These are phyloP conservation scores for Acronicta aceris DNA, from an alignment of 2,888 invertebrate genomes.

Conservation along the genomic window DNA sequence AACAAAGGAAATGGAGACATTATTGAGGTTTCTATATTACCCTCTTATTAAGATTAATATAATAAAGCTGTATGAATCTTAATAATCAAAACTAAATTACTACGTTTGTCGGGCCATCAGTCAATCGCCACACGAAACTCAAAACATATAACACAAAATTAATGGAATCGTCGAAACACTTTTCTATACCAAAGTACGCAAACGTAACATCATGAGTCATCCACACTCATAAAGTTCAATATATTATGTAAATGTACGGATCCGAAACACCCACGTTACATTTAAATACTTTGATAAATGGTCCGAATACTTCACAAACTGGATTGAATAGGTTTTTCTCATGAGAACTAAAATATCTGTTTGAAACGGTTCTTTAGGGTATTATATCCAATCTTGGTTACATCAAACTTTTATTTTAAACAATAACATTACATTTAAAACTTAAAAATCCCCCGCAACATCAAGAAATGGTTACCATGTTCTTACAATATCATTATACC, in stretches of 20 bases:
- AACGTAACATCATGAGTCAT: slow-evolving; percentile 22
- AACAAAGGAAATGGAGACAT: slow-evolving; percentile 25
- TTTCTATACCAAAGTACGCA: slow-evolving; percentile 13
- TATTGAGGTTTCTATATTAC: no score
- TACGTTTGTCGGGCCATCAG: not conserved
- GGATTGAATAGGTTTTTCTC: slow-evolving; percentile 31
- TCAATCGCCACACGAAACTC: not conserved
- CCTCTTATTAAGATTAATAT: no score
- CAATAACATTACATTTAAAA: no score
- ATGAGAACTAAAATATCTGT: slow-evolving; percentile 23
- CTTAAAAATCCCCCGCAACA: no score
- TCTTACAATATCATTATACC: no score
- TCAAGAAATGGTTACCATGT: no score
- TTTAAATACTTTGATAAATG: slow-evolving; percentile 48
- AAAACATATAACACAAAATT: not conserved
- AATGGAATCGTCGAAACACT: not conserved
- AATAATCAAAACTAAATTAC: not conserved
- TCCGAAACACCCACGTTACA: slow-evolving; percentile 9
- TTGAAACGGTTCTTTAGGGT: slow-evolving; percentile 10
- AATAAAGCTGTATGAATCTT: no score
- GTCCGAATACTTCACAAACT: slow-evolving; percentile 27
- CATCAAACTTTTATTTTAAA: not conserved
- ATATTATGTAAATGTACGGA: slow-evolving; percentile 37
- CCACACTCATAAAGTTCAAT: slow-evolving; percentile 36
- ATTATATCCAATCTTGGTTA: not conserved